These are phyloP conservation scores for Reticulitermes lucifugus DNA, from an alignment of 2,888 invertebrate genomes.

Conservation along the genomic window DNA sequence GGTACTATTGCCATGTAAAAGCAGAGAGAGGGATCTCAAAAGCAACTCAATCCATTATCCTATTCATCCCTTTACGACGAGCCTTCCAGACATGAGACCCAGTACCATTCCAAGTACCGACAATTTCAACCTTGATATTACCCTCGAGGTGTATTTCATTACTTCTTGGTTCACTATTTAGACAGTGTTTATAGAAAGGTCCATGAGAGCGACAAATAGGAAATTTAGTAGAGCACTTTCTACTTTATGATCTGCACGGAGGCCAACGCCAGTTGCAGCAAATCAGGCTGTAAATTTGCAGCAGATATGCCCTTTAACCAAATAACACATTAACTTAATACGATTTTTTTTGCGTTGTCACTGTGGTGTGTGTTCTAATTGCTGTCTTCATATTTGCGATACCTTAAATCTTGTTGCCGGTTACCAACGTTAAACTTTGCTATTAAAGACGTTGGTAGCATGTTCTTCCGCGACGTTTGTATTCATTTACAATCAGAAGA, in stretches of 20 bases:
- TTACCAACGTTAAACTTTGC: no score
- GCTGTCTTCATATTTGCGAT: no score
- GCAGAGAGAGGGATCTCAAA: not conserved
- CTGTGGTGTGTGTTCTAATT: no score
- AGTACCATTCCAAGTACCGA: not conserved
- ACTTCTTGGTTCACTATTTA: not conserved
- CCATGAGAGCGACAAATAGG: not conserved
- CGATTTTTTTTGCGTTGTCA: no score
- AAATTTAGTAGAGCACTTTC: not conserved
- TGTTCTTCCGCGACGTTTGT: no score
- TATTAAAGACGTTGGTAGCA: no score
- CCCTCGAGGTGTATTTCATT: not conserved
- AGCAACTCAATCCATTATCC: constrained; percentile 12
- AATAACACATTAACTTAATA: no score
- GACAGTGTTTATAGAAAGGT: not conserved
- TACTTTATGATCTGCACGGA: not conserved
- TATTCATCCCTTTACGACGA: constrained; percentile 5
- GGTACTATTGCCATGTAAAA: not conserved
- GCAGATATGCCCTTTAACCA: not conserved
- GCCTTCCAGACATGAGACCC: not conserved
- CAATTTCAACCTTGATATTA: not conserved
- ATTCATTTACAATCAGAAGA: no score
- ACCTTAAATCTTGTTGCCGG: no score
- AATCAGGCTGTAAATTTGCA: not conserved
- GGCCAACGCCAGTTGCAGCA: no score